Evolutionary conservation across 1,140 invertebrate genomes (phyloP).

Genomic region (Drosophila gunungcola): DNA sequence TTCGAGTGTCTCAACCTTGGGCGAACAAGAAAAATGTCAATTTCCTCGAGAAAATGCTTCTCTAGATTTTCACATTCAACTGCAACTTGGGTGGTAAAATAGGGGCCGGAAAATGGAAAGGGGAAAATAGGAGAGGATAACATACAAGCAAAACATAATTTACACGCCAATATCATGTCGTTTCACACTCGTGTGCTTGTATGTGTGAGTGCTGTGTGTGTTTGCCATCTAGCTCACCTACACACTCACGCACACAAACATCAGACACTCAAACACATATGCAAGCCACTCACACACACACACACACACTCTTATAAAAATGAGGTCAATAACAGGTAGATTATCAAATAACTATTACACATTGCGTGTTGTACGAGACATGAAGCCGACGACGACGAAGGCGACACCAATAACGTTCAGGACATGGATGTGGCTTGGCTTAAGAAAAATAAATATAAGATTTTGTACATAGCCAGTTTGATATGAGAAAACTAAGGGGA

Average conservation of each 20-base stretch:
- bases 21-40: conserved; percentile 29
- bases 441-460: neutral
- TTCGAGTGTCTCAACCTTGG: conserved; percentile 13
- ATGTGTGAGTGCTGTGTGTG: conserved; percentile 6
- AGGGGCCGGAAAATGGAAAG: neutral
- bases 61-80: conserved; percentile 35
- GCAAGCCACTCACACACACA: conserved; percentile 4
- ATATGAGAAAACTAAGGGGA: neutral
- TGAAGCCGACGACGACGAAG: conserved; percentile 23
- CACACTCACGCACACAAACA: conserved; percentile 45
- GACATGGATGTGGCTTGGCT: conserved; percentile 12
- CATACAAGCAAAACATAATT: conserved; percentile 68
- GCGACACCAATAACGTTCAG: conserved; percentile 6
- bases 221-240: conserved; percentile 11
- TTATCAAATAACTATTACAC: conserved; percentile 82
- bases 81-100: conserved; percentile 10
- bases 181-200: conserved; percentile 23
- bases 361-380: conserved; percentile 42
- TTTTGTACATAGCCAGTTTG: too few species aligned
- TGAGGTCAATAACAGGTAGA: conserved; percentile 83
- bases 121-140: conserved; percentile 21
- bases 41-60: conserved; percentile 28
- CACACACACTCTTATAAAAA: conserved; percentile 62
- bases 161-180: conserved; percentile 65
- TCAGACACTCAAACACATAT: conserved; percentile 9